Evolutionary conservation across 2,888 invertebrate species (phyloP).

Genomic region (Conistra vaccinii): DNA sequence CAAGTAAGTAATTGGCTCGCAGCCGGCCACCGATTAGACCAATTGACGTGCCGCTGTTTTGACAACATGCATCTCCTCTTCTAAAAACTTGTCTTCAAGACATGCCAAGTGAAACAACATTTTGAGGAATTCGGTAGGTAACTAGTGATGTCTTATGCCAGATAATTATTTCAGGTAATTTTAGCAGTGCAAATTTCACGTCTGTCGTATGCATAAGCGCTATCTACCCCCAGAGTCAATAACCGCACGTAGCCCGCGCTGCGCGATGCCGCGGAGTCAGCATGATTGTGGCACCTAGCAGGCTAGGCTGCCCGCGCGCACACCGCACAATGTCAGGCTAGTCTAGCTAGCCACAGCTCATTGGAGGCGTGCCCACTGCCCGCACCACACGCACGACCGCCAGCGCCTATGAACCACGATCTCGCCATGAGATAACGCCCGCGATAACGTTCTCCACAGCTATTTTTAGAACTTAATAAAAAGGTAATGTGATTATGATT

Average conservation of each 20-base stretch:
- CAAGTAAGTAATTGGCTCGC: conserved; percentile 89
- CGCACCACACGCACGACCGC: conserved; percentile 65
- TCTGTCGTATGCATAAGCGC: conserved; percentile 33
- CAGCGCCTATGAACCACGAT: conserved; percentile 73
- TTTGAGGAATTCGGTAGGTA: not conserved
- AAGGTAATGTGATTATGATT: conserved; percentile 84
- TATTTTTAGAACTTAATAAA: conserved; percentile 89
- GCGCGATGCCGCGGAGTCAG: conserved; percentile 45
- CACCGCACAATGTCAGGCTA: conserved; percentile 54
- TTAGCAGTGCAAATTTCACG: conserved; percentile 12
- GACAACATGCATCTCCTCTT: conserved; percentile 82
- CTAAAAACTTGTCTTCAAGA: conserved; percentile 52
- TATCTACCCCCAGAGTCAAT: conserved; percentile 70
- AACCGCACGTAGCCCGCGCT: conserved; percentile 66
- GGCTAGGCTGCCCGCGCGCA: conserved; percentile 48
- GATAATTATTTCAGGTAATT: not conserved
- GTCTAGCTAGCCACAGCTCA: conserved; percentile 56
- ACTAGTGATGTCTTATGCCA: conserved; percentile 1
- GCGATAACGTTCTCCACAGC: conserved; percentile 84
- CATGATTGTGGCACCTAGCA: conserved; percentile 53
- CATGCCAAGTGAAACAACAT: conserved; percentile 1
- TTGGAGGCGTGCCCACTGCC: conserved; percentile 57
- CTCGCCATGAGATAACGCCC: conserved; percentile 88
- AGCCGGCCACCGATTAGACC: conserved; percentile 88
- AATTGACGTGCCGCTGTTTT: conserved; percentile 90